Evolutionary conservation across 2,888 invertebrate genomes (phyloP).

Genomic region (Hemaris fuciformis): DNA sequence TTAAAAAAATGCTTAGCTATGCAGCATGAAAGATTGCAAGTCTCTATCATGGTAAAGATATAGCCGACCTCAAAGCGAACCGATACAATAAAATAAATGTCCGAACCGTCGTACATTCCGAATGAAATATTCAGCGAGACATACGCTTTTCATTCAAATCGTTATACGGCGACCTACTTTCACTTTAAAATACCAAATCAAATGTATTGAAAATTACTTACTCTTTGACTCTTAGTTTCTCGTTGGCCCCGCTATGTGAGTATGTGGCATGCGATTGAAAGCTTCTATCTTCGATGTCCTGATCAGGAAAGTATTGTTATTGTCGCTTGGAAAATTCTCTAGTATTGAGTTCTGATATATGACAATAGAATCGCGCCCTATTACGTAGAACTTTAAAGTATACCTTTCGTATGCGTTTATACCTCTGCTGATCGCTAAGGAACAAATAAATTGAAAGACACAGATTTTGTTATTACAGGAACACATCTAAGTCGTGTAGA

Average conservation of each 20-base stretch:
- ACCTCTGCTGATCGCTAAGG: too few species aligned
- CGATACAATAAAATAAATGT: constrained; percentile 27
- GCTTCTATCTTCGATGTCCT: too few species aligned
- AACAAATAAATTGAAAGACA: too few species aligned
- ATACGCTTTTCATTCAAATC: constrained; percentile 37
- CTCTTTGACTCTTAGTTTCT: neutral
- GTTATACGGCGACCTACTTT: constrained; percentile 34
- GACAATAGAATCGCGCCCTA: too few species aligned
- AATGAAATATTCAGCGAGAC: constrained; percentile 34
- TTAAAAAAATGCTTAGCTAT: neutral
- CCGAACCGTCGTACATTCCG: constrained; percentile 21
- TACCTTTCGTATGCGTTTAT: too few species aligned
- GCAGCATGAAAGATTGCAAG: neutral
- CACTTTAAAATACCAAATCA: constrained; percentile 34
- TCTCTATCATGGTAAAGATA: neutral
- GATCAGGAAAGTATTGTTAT: too few species aligned
- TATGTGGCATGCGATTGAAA: too few species aligned
- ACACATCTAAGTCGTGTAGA: too few species aligned
- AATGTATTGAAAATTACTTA: constrained; percentile 33
- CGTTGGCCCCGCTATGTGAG: neutral
- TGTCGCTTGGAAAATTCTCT: neutral
- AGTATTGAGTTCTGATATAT: too few species aligned
- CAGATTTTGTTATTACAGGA: neutral
- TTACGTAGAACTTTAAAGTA: too few species aligned
- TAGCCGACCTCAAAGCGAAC: neutral